phyloP scores from a whole-genome alignment of 2,888 invertebrate species.

The Lasioglossum zephyrum region DNA sequence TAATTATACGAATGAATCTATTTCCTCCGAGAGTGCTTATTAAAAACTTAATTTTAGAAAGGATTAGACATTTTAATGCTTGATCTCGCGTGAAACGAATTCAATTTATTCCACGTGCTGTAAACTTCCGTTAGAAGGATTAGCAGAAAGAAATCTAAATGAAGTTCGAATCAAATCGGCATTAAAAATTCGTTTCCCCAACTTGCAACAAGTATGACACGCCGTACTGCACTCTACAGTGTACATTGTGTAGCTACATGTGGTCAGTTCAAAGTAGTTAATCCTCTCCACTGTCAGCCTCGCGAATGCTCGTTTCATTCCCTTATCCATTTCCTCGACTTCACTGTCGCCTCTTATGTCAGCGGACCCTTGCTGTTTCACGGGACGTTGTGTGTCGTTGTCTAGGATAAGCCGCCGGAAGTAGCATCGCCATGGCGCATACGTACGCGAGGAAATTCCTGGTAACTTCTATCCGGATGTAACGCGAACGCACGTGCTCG shows the following conservation, averaged over 20 bases:
- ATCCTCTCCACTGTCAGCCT: not conserved
- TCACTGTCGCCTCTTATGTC: not conserved
- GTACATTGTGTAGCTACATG: not conserved
- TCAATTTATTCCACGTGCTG: too few species aligned
- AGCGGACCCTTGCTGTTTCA: conserved; percentile 1
- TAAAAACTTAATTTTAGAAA: not conserved
- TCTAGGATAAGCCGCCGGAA: conserved; percentile 53
- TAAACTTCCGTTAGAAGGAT: too few species aligned
- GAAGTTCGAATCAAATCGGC: too few species aligned
- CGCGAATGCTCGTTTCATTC: not conserved
- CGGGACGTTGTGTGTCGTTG: conserved; percentile 28
- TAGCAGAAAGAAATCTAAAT: too few species aligned
- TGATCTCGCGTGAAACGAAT: not conserved
- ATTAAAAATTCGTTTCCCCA: not conserved
- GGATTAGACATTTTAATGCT: not conserved
- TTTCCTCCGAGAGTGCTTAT: not conserved
- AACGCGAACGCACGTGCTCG: conserved; percentile 33
- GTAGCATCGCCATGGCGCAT: conserved; percentile 41
- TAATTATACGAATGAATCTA: too few species aligned
- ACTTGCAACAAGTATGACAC: not conserved
- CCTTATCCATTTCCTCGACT: not conserved
- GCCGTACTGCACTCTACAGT: not conserved
- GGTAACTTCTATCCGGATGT: conserved; percentile 52
- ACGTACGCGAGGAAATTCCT: conserved; percentile 45
- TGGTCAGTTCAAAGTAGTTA: conserved; percentile 6